Conservation (phyloP, 2,113 vertebrate species). For the Pyxicephalus adspersus region DNA sequence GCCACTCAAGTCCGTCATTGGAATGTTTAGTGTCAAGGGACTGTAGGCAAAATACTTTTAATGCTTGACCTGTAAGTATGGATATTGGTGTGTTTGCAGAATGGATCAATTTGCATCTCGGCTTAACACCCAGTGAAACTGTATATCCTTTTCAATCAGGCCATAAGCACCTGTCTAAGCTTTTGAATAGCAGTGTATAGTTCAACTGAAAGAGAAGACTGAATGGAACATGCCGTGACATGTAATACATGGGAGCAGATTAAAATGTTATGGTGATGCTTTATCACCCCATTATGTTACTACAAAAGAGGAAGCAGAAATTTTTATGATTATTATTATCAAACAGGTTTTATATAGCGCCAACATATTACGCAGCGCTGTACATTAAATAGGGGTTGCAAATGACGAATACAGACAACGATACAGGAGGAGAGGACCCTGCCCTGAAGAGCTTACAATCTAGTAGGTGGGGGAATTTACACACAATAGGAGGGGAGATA, state of each 20-base stretch:
- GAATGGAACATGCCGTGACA: constrained; percentile 1
- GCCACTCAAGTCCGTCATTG: constrained; percentile 1
- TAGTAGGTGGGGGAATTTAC: too few species aligned
- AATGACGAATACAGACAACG: too few species aligned
- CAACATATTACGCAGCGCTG: too few species aligned
- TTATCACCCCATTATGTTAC: too few species aligned
- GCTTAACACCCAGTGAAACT: constrained; percentile 23
- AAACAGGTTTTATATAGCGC: too few species aligned
- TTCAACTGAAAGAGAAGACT: background rate
- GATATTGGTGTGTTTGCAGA: background rate
- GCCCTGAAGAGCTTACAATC: too few species aligned
- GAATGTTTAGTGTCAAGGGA: background rate
- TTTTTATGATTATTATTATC: too few species aligned
- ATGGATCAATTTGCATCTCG: constrained; percentile 25
- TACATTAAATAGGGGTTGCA: too few species aligned
- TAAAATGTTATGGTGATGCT: background rate
- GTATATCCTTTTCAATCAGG: constrained; percentile 20
- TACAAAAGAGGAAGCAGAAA: too few species aligned
- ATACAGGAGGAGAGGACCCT: too few species aligned
- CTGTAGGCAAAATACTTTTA: background rate
- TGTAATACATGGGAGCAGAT: background rate
- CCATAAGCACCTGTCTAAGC: constrained; percentile 15
- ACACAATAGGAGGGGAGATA: too few species aligned
- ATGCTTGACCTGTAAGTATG: constrained; percentile 28
- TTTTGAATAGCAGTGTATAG: background rate